Evolutionary conservation across 2,113 vertebrate genomes (phyloP).

Genomic region (Cnemophilus loriae): DNA sequence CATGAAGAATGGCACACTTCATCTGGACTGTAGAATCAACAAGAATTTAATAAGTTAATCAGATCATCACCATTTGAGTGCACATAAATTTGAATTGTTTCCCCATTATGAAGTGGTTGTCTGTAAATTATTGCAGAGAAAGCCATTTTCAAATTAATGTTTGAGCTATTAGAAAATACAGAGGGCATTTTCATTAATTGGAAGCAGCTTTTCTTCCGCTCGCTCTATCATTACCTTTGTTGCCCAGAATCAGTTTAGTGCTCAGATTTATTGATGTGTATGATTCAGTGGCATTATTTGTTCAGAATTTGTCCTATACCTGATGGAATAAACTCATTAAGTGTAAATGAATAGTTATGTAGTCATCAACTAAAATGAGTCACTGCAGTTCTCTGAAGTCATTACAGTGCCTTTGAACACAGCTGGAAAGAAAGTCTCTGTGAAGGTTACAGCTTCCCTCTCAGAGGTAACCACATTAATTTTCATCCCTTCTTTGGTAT

Average conservation of each 20-base stretch:
- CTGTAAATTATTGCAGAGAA: conserved; percentile 77
- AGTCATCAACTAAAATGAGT: conserved; percentile 74
- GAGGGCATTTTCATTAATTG: conserved; percentile 80
- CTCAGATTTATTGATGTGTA: conserved; percentile 69
- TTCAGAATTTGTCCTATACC: conserved; percentile 70
- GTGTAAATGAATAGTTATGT: conserved; percentile 74
- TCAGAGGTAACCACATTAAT: conserved; percentile 39
- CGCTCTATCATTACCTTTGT: conserved; percentile 67
- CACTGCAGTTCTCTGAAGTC: conserved; percentile 67
- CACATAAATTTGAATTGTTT: conserved; percentile 82
- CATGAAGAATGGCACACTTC: conserved; percentile 71
- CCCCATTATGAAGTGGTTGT: conserved; percentile 77
- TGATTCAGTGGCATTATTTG: conserved; percentile 69
- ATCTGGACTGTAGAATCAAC: conserved; percentile 75
- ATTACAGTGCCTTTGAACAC: conserved; percentile 65
- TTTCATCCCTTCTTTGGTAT: conserved; percentile 17
- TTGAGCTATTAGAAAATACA: conserved; percentile 76
- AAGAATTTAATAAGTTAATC: conserved; percentile 82
- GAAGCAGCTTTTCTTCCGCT: conserved; percentile 62
- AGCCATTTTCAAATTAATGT: conserved; percentile 78
- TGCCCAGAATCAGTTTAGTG: conserved; percentile 60
- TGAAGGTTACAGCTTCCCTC: conserved; percentile 61
- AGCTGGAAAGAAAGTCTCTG: conserved; percentile 62
- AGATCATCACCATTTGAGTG: conserved; percentile 72
- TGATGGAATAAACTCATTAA: conserved; percentile 77